phyloP scores from a whole-genome alignment of 2,113 vertebrate genomes.

The Entomyzon cyanotis region DNA sequence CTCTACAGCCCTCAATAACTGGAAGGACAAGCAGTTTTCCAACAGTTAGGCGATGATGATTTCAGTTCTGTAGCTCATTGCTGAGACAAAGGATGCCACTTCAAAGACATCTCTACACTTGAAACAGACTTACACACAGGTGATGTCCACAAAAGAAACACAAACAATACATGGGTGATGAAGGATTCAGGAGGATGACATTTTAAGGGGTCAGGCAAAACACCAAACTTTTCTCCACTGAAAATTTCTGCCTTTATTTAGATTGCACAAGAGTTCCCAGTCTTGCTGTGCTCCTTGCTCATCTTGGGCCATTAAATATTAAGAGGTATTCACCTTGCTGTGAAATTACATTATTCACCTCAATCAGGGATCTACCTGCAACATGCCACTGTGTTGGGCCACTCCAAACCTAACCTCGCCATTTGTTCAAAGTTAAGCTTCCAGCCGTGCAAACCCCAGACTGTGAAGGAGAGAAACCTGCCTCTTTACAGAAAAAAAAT shows the following conservation, averaged over 20 bases:
- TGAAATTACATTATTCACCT: neutral
- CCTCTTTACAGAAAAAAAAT: neutral
- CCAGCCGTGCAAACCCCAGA: neutral
- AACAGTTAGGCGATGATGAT: neutral
- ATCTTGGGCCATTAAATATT: neutral
- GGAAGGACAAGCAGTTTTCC: neutral
- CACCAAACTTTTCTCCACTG: neutral
- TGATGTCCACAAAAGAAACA: neutral
- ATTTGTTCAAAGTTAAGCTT: neutral
- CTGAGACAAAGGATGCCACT: neutral
- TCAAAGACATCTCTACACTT: neutral
- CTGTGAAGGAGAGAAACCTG: neutral
- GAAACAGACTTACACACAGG: neutral
- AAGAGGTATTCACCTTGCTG: neutral
- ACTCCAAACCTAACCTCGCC: neutral
- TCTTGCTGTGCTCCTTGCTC: neutral
- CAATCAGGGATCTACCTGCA: neutral
- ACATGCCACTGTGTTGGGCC: accelerated
- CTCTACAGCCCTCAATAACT: neutral
- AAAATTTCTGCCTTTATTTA: neutral
- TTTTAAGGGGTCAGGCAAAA: neutral
- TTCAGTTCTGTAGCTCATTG: neutral
- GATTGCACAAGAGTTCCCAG: neutral
- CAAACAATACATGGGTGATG: accelerated
- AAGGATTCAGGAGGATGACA: neutral